phyloP scores from a whole-genome alignment of 2,888 invertebrate genomes.

The Drosophila longiperda region DNA sequence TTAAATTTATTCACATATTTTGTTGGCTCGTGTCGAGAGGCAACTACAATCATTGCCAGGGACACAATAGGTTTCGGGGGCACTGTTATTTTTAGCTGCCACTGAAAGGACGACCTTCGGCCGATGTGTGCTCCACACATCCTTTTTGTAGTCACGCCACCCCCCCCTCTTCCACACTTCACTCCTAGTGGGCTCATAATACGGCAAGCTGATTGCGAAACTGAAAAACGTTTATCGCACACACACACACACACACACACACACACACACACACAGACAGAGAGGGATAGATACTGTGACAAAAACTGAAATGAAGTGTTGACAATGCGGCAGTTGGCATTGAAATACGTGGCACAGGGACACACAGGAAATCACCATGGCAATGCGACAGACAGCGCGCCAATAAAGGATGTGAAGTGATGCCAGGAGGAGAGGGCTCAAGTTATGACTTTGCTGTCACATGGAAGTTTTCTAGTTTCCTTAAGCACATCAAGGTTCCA shows the following conservation, averaged over 20 bases:
- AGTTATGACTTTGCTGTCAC: constrained; percentile 65
- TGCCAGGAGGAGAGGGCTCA: constrained; percentile 44
- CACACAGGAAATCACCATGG: constrained; percentile 50
- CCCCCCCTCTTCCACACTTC: background rate
- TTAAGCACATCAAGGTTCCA: constrained; percentile 10
- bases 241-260: constrained; percentile 9
- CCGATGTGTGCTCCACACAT: constrained; percentile 35
- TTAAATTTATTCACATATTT: constrained; percentile 5
- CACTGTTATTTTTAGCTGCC: constrained; percentile 49
- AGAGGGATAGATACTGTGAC: background rate
- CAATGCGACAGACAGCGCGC: constrained; percentile 43
- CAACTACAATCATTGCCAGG: constrained; percentile 46
- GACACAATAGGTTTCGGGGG: constrained; percentile 50
- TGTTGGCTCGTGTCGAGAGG: background rate
- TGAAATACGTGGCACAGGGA: constrained; percentile 36
- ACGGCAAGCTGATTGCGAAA: constrained; percentile 56
- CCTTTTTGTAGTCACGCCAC: constrained; percentile 44
- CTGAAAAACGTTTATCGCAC: constrained; percentile 46
- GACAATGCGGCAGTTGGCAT: constrained; percentile 59
- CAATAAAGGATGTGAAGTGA: constrained; percentile 26
- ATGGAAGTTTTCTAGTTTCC: constrained; percentile 18
- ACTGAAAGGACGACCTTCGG: constrained; percentile 53
- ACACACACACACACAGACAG: background rate
- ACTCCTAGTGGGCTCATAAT: constrained; percentile 40
- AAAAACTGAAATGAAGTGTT: constrained; percentile 57